Base-by-base conservation (phyloP, 23 tunicate genomes). In the Pegea sp. region DNA sequence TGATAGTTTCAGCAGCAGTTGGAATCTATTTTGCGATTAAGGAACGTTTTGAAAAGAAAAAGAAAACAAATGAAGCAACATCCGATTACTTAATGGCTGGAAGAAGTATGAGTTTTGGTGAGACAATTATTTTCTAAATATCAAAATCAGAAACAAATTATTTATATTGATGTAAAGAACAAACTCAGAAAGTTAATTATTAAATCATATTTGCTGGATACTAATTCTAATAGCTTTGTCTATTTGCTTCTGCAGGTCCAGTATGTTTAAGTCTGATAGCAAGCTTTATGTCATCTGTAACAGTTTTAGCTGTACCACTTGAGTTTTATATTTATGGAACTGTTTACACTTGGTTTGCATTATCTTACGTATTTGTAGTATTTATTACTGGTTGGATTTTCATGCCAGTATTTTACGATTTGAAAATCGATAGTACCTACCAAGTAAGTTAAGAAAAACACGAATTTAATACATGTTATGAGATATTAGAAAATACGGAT, bases 381-480 rank as follows among this genome's bases (percentile, higher is more conserved):
- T 30, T 84, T 22, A 48, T 84, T 20, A 44, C 73, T 1, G 75
- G 76, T 18, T 63, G 76, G 70, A 38, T 84, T 6, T 84, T 34
- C 68, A 67, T 84, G 71, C 95, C 95, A 0, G 95, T 84, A 11
- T 84, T 84, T 52, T 84, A 73, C 32, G 95, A 84, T 34, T 49
- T 84, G 33, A 84, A 75, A 32, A 67, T 84, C 28, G 53, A 48
- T 22, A 73, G 76, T 38, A 48, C 76, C 1, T 84, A 84, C 54
- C 84, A 84, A 72, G 95, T 84, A 13, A 52, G 69, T 26, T 13
- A n/a, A n/a, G n/a, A n/a, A n/a, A n/a, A n/a, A n/a, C n/a, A n/a
- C n/a, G n/a, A n/a, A n/a, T n/a, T n/a, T n/a, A n/a, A n/a, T n/a
- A n/a, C n/a, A n/a, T n/a, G n/a, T n/a, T n/a, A n/a, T n/a, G n/a